Percentiles rank a stretch among this genome's conserved stretches.
Conservation (phyloP, 2,888 invertebrate species). For the Drosophila tanythrix region DNA sequence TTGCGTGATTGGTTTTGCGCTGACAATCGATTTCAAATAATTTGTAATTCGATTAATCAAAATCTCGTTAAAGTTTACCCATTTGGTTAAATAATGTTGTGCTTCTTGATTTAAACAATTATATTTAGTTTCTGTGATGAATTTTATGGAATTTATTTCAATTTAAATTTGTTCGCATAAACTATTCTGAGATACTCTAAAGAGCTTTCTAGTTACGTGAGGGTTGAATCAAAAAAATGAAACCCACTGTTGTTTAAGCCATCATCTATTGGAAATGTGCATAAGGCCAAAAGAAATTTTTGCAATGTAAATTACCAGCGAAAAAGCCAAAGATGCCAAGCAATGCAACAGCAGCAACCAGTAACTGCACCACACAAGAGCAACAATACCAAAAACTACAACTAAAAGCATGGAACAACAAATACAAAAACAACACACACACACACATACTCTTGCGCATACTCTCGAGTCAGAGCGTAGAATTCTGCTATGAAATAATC, state of each 20-base stretch:
- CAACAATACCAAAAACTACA: slow-evolving; percentile 7
- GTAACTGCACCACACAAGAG: slow-evolving; percentile 23
- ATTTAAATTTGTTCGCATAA: neutral
- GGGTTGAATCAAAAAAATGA: neutral
- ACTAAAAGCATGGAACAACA: slow-evolving; percentile 33
- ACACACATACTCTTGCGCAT: slow-evolving; percentile 13
- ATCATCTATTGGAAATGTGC: slow-evolving; percentile 63
- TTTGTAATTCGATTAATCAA: slow-evolving; percentile 24
- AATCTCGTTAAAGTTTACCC: neutral
- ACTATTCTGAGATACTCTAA: neutral
- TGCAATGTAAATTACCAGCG: slow-evolving; percentile 73
- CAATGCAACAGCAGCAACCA: slow-evolving; percentile 38
- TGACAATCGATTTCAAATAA: slow-evolving; percentile 24
- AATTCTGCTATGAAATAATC: slow-evolving; percentile 78
- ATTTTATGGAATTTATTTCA: neutral
- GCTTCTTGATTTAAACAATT: neutral
- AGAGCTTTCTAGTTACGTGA: neutral
- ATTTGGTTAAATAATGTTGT: neutral
- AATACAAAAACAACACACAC: slow-evolving; percentile 14
- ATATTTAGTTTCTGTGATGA: neutral
- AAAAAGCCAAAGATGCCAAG: slow-evolving; percentile 45
- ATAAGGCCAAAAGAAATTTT: slow-evolving; percentile 53
- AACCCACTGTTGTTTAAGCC: slow-evolving; percentile 38
- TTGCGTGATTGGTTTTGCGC: slow-evolving; percentile 6
- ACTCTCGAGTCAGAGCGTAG: slow-evolving; percentile 44